A percentile compares a stretch with the other conserved stretches of the same genome.
Conservation (phyloP, 2,113 vertebrate species). For the Barbus barbus region DNA sequence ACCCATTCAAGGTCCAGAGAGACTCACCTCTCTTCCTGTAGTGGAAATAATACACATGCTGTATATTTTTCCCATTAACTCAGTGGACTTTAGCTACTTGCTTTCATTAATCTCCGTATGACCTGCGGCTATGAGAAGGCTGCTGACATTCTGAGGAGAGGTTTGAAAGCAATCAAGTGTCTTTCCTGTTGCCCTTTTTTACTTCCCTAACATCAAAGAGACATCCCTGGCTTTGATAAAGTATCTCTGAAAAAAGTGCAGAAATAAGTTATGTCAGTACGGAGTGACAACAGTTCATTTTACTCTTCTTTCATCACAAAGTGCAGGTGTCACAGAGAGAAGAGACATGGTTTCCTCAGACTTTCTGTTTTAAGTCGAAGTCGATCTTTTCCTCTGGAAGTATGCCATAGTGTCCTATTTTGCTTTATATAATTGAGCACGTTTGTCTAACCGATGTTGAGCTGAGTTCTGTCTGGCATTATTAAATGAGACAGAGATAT, state of each 20-base stretch:
- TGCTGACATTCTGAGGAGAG: slow-evolving; percentile 42
- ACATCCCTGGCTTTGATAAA: slow-evolving; percentile 45
- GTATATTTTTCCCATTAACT: slow-evolving; percentile 29
- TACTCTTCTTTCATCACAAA: slow-evolving; percentile 33
- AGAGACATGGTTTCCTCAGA: neutral
- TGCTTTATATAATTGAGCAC: neutral
- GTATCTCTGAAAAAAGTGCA: neutral
- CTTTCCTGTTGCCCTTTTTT: slow-evolving; percentile 26
- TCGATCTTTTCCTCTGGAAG: neutral
- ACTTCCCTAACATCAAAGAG: slow-evolving; percentile 49
- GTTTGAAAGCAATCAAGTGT: slow-evolving; percentile 49
- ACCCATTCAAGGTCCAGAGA: slow-evolving; percentile 20
- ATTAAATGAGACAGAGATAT: slow-evolving; percentile 10
- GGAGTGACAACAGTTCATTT: slow-evolving; percentile 38
- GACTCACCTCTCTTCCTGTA: slow-evolving; percentile 13
- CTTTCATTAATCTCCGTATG: slow-evolving; percentile 44
- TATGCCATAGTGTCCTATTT: neutral
- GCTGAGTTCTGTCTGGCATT: neutral
- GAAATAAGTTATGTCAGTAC: slow-evolving; percentile 27
- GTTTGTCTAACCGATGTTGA: neutral
- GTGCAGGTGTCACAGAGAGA: slow-evolving; percentile 32
- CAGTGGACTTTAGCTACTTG: neutral
- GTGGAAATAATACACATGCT: neutral
- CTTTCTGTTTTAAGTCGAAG: neutral
- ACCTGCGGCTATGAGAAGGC: slow-evolving; percentile 23